phyloP scores from a whole-genome alignment of 2,113 vertebrate genomes.

The Australoheros scitulus region DNA sequence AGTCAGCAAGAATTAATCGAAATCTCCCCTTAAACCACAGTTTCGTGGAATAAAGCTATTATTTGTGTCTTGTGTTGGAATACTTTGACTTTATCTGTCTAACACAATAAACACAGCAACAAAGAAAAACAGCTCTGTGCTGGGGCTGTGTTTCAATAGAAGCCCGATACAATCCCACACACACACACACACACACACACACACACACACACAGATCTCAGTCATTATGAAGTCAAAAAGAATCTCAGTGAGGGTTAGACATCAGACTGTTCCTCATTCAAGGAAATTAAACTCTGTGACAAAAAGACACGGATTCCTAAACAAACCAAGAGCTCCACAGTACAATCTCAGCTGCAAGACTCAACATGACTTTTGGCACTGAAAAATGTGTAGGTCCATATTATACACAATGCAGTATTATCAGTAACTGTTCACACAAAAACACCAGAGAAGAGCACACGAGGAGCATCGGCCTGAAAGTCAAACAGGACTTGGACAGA shows the following conservation, averaged over 20 bases:
- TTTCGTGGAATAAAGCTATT: conserved; percentile 17
- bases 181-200: not conserved
- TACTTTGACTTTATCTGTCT: conserved; percentile 10
- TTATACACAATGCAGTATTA: conserved; percentile 36
- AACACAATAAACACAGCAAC: not conserved
- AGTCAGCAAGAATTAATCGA: conserved; percentile 19
- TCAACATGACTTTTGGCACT: conserved; percentile 61
- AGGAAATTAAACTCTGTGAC: not conserved
- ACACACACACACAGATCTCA: not conserved
- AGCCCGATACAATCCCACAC: conserved; percentile 17
- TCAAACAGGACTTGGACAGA: conserved; percentile 10
- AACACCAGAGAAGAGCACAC: conserved; percentile 24
- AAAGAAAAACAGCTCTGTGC: conserved; percentile 2
- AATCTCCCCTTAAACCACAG: conserved; percentile 5
- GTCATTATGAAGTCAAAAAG: conserved; percentile 32
- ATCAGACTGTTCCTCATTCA: not conserved
- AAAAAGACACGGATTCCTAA: conserved; percentile 13
- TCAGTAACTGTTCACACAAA: conserved; percentile 36
- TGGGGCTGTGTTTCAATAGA: conserved; percentile 43
- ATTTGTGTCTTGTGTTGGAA: not conserved
- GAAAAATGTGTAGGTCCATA: conserved; percentile 47
- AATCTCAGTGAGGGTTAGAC: conserved; percentile 13
- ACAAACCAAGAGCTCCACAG: conserved; percentile 6
- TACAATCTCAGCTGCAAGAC: conserved; percentile 21
- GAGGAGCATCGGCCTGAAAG: conserved; percentile 26